phyloP scores from a whole-genome alignment of 2,797 vertebrate genomes.

The Tapirus indicus region DNA sequence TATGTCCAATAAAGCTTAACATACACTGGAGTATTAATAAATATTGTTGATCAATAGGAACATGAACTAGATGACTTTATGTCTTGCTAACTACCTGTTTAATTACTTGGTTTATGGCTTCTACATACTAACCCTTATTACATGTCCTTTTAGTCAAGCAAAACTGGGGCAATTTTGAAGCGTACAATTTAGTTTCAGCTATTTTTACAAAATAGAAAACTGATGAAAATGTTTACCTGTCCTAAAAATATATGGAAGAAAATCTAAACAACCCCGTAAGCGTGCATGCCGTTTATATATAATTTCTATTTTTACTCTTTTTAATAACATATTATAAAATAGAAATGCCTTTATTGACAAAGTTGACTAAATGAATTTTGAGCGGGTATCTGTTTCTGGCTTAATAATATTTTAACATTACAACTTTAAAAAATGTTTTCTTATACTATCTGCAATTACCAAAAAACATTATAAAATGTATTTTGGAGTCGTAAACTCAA shows the following conservation, averaged over 20 bases:
- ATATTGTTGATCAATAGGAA: not conserved
- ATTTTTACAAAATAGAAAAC: constrained; percentile 51
- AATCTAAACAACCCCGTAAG: not conserved
- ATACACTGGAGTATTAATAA: not conserved
- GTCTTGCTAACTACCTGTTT: not conserved
- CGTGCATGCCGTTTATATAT: not conserved
- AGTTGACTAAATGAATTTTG: constrained; percentile 33
- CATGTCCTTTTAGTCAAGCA: not conserved
- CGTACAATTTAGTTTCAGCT: constrained; percentile 21
- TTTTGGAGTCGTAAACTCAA: not conserved
- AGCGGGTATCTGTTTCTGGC: not conserved
- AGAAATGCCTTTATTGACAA: constrained; percentile 30
- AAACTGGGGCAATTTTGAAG: constrained; percentile 9
- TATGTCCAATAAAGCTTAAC: not conserved
- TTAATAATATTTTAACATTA: not conserved
- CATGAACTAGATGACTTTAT: not conserved
- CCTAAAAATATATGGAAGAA: constrained; percentile 35
- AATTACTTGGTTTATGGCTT: constrained; percentile 13
- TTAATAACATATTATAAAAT: constrained; percentile 16
- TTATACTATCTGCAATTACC: not conserved
- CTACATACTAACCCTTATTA: not conserved
- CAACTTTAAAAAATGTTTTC: not conserved
- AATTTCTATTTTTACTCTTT: constrained; percentile 52
- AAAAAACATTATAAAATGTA: constrained; percentile 13
- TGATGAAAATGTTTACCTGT: constrained; percentile 50